Conservation (phyloP, 2,888 invertebrate species). For the Hartigia nigra region DNA sequence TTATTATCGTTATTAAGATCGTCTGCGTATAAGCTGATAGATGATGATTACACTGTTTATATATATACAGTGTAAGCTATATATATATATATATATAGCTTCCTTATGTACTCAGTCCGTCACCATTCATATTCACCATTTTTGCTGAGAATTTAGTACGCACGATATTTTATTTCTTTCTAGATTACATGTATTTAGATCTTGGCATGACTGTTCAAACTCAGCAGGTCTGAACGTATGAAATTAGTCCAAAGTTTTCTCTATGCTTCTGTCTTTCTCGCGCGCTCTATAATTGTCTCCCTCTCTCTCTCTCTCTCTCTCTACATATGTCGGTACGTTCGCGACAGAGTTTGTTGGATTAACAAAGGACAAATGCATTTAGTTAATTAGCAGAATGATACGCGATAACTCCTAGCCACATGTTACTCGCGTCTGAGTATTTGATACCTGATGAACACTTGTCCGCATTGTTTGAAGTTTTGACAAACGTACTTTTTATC, state of each 20-base stretch:
- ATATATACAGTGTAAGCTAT: no score
- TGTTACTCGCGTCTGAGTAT: background rate
- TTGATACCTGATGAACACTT: background rate
- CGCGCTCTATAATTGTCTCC: no score
- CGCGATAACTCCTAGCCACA: background rate
- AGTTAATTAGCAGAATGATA: slow-evolving; percentile 23
- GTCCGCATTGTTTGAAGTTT: background rate
- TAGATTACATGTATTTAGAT: background rate
- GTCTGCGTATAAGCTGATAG: background rate
- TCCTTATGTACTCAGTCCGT: background rate
- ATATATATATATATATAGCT: background rate
- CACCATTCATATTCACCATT: background rate
- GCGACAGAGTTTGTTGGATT: slow-evolving; percentile 5
- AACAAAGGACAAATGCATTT: slow-evolving; percentile 35
- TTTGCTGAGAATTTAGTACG: no score
- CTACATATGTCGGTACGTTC: background rate
- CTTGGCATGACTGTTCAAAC: background rate
- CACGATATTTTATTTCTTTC: background rate
- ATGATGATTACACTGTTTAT: background rate
- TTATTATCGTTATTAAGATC: background rate
- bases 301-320: no score
- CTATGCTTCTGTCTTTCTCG: no score
- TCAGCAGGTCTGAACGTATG: no score
- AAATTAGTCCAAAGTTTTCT: no score
- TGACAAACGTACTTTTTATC: background rate